phyloP scores from a whole-genome alignment of 2,113 vertebrate genomes.

The Dendropsophus ebraccatus region DNA sequence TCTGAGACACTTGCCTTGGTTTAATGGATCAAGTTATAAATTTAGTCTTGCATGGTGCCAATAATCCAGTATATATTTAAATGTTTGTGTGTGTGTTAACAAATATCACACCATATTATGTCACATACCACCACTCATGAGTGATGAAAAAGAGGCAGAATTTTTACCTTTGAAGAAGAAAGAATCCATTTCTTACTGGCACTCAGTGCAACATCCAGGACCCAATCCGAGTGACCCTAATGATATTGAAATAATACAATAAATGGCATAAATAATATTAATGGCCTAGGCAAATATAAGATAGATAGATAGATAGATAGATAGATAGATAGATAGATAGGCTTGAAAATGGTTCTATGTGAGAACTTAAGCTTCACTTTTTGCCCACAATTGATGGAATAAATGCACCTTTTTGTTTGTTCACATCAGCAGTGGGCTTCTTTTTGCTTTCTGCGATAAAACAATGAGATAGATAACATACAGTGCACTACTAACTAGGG shows the following conservation, averaged over 20 bases:
- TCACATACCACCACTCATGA: neutral
- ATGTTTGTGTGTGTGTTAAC: neutral
- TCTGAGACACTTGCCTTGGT: neutral
- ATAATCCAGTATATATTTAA: neutral
- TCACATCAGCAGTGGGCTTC: no score
- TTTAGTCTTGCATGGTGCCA: neutral
- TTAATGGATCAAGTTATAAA: neutral
- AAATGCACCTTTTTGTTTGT: no score
- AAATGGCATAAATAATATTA: no score
- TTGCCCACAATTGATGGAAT: no score
- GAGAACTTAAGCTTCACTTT: no score
- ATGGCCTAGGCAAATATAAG: no score
- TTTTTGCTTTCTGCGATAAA: no score
- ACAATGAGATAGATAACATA: no score
- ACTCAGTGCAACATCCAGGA: conserved; percentile 77
- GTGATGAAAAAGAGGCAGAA: neutral
- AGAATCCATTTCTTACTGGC: conserved; percentile 73
- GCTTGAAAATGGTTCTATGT: no score
- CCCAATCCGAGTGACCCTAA: conserved; percentile 82
- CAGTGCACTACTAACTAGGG: neutral
- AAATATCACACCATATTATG: neutral
- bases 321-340: no score
- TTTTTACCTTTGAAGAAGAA: conserved; percentile 79
- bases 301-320: no score
- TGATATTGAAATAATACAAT: neutral